phyloP scores from a whole-genome alignment of 2,113 vertebrate species.

The Eonycteris spelaea region DNA sequence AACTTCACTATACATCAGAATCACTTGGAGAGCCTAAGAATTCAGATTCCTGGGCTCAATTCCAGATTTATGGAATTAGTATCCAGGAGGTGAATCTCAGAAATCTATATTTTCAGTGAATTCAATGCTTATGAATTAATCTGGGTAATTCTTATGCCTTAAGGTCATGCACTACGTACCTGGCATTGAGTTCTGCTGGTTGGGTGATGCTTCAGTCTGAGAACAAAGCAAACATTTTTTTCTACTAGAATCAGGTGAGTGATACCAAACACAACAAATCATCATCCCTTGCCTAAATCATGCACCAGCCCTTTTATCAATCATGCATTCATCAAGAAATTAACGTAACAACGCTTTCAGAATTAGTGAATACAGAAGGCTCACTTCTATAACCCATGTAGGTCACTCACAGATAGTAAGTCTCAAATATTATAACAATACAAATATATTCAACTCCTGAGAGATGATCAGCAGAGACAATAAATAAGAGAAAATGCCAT shows the following conservation, averaged over 20 bases:
- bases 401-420: not conserved
- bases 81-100: not conserved
- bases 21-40: not conserved
- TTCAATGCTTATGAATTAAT: rapidly evolving
- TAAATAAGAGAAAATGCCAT: not conserved
- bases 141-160: not conserved
- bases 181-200: not conserved
- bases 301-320: not conserved
- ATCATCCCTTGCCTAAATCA: not conserved
- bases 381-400: not conserved
- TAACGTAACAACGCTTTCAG: not conserved
- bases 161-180: not conserved
- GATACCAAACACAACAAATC: not conserved
- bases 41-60: not conserved
- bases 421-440: not conserved
- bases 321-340: not conserved
- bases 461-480: not conserved
- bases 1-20: not conserved
- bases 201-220: not conserved
- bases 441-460: not conserved
- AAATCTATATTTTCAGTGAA: not conserved
- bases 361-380: not conserved
- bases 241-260: not conserved
- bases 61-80: not conserved
- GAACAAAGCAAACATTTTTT: not conserved